A percentile compares a stretch with the other conserved stretches of the same genome.
Conservation (phyloP, 2,888 invertebrate genomes). For the Ectobius pallidus region DNA sequence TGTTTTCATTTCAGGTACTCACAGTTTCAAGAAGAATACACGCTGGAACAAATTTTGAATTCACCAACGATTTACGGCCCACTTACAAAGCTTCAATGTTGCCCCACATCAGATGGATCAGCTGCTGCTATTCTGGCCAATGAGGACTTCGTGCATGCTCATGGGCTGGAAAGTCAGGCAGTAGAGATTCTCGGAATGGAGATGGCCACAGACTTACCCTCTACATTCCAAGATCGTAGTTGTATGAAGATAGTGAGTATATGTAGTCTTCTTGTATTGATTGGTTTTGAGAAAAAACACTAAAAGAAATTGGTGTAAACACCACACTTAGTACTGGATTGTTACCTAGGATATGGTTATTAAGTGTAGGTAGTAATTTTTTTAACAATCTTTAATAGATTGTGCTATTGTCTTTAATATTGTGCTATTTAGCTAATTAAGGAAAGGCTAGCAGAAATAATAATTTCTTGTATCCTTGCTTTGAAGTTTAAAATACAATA, state of each 20-base stretch:
- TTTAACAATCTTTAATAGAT: too few species aligned
- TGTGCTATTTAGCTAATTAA: too few species aligned
- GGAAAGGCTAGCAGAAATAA: too few species aligned
- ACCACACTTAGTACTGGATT: not conserved
- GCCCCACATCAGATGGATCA: slow-evolving; percentile 98
- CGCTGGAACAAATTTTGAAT: slow-evolving; percentile 85
- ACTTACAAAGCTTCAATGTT: slow-evolving; percentile 95
- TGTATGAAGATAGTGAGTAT: slow-evolving; percentile 73
- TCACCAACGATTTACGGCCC: slow-evolving; percentile 91
- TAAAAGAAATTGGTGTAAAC: not conserved
- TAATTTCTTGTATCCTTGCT: too few species aligned
- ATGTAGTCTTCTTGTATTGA: not conserved
- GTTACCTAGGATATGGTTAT: too few species aligned
- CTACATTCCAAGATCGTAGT: slow-evolving; percentile 82
- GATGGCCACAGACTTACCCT: slow-evolving; percentile 91
- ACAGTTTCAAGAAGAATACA: slow-evolving; percentile 91
- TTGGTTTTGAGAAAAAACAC: not conserved
- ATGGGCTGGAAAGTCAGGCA: slow-evolving; percentile 83
- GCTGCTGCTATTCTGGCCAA: slow-evolving; percentile 92
- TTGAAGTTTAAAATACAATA: too few species aligned
- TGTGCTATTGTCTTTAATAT: too few species aligned
- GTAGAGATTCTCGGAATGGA: slow-evolving; percentile 97
- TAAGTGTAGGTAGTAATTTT: too few species aligned
- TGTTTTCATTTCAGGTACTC: too few species aligned
- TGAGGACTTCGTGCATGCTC: slow-evolving; percentile 85